A percentile compares a stretch with the other conserved stretches of the same genome.
Evolutionary conservation across 1,140 invertebrate genomes (phyloP).

Genomic region (Chlorops oryzae): DNA sequence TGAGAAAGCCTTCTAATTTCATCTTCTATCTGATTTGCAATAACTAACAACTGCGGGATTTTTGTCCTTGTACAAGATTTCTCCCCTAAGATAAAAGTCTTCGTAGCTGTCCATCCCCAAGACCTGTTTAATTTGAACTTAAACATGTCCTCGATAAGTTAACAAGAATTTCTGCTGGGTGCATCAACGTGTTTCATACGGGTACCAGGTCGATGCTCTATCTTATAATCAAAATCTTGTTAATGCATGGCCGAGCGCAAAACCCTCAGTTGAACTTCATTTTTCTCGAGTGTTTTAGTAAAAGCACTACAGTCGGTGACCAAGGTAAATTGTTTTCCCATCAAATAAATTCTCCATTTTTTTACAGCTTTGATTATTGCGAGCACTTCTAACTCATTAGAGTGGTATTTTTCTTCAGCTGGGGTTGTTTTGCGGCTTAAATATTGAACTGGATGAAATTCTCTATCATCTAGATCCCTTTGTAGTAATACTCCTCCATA

Average conservation of each 20-base stretch:
- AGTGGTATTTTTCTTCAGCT: slow-evolving; percentile 23
- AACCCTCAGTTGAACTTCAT: slow-evolving; percentile 1
- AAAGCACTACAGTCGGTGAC: slow-evolving; percentile 15
- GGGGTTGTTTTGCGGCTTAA: slow-evolving; percentile 14
- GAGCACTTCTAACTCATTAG: slow-evolving; percentile 23
- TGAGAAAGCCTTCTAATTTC: background rate
- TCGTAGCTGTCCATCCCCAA: background rate
- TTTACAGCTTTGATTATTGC: slow-evolving; percentile 13
- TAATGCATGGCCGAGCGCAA: slow-evolving; percentile 5
- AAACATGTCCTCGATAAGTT: background rate
- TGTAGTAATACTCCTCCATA: slow-evolving; percentile 31
- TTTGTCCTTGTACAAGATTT: background rate
- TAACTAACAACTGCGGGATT: background rate
- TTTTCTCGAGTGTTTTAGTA: slow-evolving; percentile 4
- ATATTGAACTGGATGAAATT: slow-evolving; percentile 13
- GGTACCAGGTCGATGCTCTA: slow-evolving; percentile 3
- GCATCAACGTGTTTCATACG: background rate
- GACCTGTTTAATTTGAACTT: background rate
- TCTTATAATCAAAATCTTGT: slow-evolving; percentile 8
- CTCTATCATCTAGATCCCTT: slow-evolving; percentile 12
- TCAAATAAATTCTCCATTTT: slow-evolving; percentile 12
- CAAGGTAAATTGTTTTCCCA: slow-evolving; percentile 10
- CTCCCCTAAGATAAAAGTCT: background rate
- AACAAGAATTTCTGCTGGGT: background rate
- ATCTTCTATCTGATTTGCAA: background rate